Evolutionary conservation across 2,113 vertebrate species (phyloP), one percentile per base, ranked within the genome.

Genomic region (Tyto alba): DNA sequence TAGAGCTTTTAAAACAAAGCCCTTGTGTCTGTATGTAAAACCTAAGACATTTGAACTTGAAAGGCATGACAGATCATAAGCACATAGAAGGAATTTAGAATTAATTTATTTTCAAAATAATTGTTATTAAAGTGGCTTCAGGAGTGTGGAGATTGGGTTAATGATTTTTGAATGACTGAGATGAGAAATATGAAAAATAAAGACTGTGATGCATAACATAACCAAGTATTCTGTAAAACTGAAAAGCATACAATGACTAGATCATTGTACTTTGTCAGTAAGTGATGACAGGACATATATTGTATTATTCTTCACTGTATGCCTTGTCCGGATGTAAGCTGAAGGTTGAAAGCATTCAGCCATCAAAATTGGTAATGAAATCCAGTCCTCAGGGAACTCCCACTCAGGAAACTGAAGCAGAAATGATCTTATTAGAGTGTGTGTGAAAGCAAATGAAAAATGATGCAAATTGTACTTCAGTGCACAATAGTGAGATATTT

Each of bases 281-380:
- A 71, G 52, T 3, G 1, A 64, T 86, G 85, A 74, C 26, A 95
- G 26, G 63, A 88, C 10, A 48, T 69, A 88, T 83, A 72, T 41
- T 81, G 59, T 43, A 36, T 78, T 91, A 59, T 83, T 92, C 64
- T 94, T 90, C 88, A 60, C 41, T 84, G 26, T 86, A 52, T 74
- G 13, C 26, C 88, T 88, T 95, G 79, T 74, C 82, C 0, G 0
- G 55, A 47, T 64, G 25, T 40, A 74, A 83, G 47, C 26, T 84
- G 95, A 96, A 97, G 82, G 93, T 86, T 96, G 85, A 92, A 95
- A 93, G 79, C 82, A 90, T 78, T 90, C 78, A 91, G 69, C 66
- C 71, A 83, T 89, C 67, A 93, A 94, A 80, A 73, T 0, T 71
- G n/a, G 74, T 95, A 88, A 96, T 69, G 12, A 95, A 94, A 78